These are phyloP conservation scores for Rhadinocentrus ornatus DNA, from an alignment of 2,797 vertebrate species.

Conservation along the genomic window DNA sequence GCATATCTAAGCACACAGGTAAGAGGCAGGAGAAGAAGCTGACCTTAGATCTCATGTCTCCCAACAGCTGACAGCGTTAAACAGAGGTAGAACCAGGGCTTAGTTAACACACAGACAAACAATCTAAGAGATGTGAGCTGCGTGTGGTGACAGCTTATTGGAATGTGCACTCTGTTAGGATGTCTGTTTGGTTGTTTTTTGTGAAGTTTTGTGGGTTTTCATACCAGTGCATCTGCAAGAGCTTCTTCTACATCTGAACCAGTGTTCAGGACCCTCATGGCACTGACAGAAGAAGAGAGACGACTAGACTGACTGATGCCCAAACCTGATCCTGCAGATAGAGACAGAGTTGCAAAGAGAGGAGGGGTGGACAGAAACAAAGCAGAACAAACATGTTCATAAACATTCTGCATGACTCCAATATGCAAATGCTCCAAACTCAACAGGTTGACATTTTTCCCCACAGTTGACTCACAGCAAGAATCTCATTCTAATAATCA, in stretches of 20 bases:
- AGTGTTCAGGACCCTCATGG: conserved; percentile 96
- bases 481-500: conserved; percentile 16
- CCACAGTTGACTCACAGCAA: conserved; percentile 10
- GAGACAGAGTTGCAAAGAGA: conserved; percentile 11
- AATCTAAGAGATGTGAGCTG: conserved; percentile 35
- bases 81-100: conserved; percentile 77
- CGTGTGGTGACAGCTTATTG: conserved; percentile 22
- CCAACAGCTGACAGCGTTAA: conserved; percentile 98
- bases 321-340: conserved; percentile 84
- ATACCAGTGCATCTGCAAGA: conserved; percentile 95
- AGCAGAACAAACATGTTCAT: conserved; percentile 13
- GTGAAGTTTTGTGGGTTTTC: conserved; percentile 12
- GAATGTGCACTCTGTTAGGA: conserved; percentile 8
- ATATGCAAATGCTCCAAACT: conserved; percentile 1
- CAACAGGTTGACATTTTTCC: neutral
- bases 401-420: neutral
- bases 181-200: neutral
- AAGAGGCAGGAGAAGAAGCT: conserved; percentile 70
- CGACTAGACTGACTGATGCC: conserved; percentile 93
- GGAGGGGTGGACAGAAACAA: conserved; percentile 12
- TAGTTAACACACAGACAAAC: conserved; percentile 64
- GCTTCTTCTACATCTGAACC: conserved; percentile 97
- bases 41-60: conserved; percentile 99
- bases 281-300: conserved; percentile 94
- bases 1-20: conserved; percentile 44